Conservation (phyloP, 1,140 invertebrate genomes). For the Anagrus nilaparvatae region DNA sequence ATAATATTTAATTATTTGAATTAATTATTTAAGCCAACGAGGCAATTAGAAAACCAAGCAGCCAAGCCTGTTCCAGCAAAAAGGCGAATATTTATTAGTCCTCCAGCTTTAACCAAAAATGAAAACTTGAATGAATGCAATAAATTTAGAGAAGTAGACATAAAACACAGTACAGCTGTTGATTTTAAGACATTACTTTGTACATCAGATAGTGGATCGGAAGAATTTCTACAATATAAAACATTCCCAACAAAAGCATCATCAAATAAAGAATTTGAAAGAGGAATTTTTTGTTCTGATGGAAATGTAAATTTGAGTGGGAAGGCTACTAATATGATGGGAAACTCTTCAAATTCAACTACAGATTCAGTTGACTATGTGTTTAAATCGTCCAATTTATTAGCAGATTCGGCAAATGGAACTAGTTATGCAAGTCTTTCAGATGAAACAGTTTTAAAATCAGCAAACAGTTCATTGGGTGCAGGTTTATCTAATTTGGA, state of each 20-base stretch:
- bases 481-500: constrained; percentile 19
- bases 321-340: too few relatives aligned
- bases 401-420: too few relatives aligned
- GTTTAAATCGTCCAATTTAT: too few relatives aligned
- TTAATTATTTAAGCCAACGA: not conserved
- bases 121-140: too few relatives aligned
- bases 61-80: constrained; percentile 18
- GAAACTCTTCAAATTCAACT: too few relatives aligned
- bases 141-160: constrained; percentile 25
- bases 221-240: constrained; percentile 31
- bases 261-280: not conserved
- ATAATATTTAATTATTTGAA: too few relatives aligned
- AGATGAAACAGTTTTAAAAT: constrained; percentile 26
- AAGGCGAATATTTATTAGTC: constrained; percentile 13
- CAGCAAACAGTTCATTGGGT: constrained; percentile 13
- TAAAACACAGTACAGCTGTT: constrained; percentile 28
- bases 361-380: too few relatives aligned
- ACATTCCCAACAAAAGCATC: constrained; percentile 18
- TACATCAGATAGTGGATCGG: constrained; percentile 31
- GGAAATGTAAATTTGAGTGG: constrained; percentile 18
- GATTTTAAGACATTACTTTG: constrained; percentile 28
- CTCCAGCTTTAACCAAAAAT: too few relatives aligned
- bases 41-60: not conserved
- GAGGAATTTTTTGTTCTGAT: constrained; percentile 11
- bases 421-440: too few relatives aligned